A percentile compares a stretch with the other conserved stretches of the same genome.
Evolutionary conservation across 2,888 invertebrate genomes (phyloP).

Genomic region (Bibio marci): DNA sequence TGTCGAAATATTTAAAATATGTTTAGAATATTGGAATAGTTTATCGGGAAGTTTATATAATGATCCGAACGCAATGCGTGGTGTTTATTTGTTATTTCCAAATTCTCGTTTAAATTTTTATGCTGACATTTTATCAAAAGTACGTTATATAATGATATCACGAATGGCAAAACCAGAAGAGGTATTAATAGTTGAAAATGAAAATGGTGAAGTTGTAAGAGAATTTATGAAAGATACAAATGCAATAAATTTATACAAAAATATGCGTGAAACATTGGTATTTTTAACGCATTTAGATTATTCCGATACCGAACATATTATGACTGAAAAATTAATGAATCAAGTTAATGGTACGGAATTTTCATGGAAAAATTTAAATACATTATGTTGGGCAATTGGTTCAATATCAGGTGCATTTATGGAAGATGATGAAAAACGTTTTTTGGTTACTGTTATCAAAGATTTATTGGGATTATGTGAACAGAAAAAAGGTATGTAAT

Average conservation of each 20-base stretch:
- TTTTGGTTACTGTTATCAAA: constrained; percentile 96
- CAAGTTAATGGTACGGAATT: constrained; percentile 98
- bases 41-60: constrained; percentile 84
- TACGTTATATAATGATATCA: constrained; percentile 95
- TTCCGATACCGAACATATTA: constrained; percentile 92
- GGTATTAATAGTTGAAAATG: constrained; percentile 98
- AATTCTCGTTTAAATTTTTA: constrained; percentile 53
- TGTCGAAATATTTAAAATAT: constrained; percentile 99
- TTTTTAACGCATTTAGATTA: constrained; percentile 98
- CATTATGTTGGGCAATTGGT: constrained; percentile 98
- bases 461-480: constrained; percentile 94
- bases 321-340: constrained; percentile 96
- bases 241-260: constrained; percentile 97
- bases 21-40: constrained; percentile 96
- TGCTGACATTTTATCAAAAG: constrained; percentile 65
- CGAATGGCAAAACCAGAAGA: constrained; percentile 99
- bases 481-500: constrained; percentile 62
- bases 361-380: constrained; percentile 99
- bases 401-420: constrained; percentile 98
- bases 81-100: constrained; percentile 15
- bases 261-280: constrained; percentile 95
- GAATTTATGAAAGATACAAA: constrained; percentile 99
- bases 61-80: constrained; percentile 37
- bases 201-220: constrained; percentile 96
- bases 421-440: constrained; percentile 98